Evolutionary conservation across 2,113 vertebrate genomes (phyloP).

Genomic region (Arvicanthis niloticus): DNA sequence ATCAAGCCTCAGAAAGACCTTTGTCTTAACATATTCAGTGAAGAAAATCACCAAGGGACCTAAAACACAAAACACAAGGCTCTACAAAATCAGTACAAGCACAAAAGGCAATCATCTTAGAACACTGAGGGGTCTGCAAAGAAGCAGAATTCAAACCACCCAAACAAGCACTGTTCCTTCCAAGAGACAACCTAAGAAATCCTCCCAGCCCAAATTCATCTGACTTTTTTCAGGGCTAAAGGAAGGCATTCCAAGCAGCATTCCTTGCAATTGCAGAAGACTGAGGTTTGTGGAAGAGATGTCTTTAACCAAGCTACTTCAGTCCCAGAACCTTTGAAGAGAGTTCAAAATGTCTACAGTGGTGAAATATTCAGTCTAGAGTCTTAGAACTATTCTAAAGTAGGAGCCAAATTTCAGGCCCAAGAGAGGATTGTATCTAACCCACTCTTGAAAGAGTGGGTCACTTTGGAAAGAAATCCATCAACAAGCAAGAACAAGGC

Average conservation of each 20-base stretch:
- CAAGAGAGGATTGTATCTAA: not conserved
- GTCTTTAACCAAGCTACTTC: not conserved
- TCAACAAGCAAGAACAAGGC: not conserved
- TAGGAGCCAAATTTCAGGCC: not conserved
- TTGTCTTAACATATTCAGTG: slow-evolving; percentile 38
- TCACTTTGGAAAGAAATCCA: not conserved
- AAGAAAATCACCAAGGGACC: slow-evolving; percentile 40
- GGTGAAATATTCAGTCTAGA: slow-evolving; percentile 3
- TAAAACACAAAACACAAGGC: slow-evolving; percentile 46
- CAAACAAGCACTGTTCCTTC: slow-evolving; percentile 24
- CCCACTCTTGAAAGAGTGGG: not conserved
- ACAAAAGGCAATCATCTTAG: not conserved
- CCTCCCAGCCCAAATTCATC: slow-evolving; percentile 58
- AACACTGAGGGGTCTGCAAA: not conserved
- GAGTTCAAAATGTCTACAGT: not conserved
- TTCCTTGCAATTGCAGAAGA: not conserved
- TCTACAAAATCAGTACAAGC: not conserved
- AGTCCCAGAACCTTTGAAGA: not conserved
- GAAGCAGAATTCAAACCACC: not conserved
- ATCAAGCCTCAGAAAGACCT: slow-evolving; percentile 18
- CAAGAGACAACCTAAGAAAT: slow-evolving; percentile 62
- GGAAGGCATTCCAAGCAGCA: slow-evolving; percentile 60
- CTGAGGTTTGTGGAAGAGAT: not conserved
- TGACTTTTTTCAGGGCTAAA: slow-evolving; percentile 64
- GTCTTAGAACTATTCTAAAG: slow-evolving; percentile 14